Conservation (phyloP, 2,888 invertebrate species). For the Cantharis nigra region DNA sequence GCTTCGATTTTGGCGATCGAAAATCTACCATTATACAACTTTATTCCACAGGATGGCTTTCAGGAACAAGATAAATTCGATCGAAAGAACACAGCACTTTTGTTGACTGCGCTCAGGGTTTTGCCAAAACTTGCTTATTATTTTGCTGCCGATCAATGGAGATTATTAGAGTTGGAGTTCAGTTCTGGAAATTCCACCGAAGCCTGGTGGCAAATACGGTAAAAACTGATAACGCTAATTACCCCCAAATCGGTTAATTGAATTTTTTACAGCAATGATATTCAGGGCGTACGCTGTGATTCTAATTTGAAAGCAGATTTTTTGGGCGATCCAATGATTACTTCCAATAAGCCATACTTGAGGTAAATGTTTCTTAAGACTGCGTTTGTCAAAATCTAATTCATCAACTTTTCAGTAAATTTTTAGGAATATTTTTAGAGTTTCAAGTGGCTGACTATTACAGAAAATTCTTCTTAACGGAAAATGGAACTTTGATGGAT, state of each 20-base stretch:
- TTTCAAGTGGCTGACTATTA: constrained; percentile 61
- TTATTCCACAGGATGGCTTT: constrained; percentile 56
- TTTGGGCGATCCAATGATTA: constrained; percentile 59
- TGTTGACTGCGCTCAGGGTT: constrained; percentile 61
- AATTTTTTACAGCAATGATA: constrained; percentile 39
- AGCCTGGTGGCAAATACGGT: constrained; percentile 60
- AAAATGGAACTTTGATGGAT: constrained; percentile 11
- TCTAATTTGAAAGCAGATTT: constrained; percentile 59
- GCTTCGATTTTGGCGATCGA: constrained; percentile 60
- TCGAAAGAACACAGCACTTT: constrained; percentile 58
- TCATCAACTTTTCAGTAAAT: constrained; percentile 57
- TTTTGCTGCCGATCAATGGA: constrained; percentile 62
- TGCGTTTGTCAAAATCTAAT: neutral
- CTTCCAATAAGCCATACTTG: constrained; percentile 62
- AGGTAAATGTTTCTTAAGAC: constrained; percentile 52
- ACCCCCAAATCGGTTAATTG: constrained; percentile 26
- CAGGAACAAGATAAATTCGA: constrained; percentile 54
- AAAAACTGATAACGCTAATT: constrained; percentile 45
- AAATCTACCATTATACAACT: constrained; percentile 57
- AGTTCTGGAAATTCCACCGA: constrained; percentile 41
- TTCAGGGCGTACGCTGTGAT: constrained; percentile 53
- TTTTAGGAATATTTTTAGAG: constrained; percentile 61
- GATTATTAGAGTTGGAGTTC: constrained; percentile 52
- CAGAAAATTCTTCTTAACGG: constrained; percentile 21
- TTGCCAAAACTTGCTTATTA: constrained; percentile 64